Base-by-base conservation (phyloP, 2,888 invertebrate genomes). In the Hermaeophaga mercurialis region DNA sequence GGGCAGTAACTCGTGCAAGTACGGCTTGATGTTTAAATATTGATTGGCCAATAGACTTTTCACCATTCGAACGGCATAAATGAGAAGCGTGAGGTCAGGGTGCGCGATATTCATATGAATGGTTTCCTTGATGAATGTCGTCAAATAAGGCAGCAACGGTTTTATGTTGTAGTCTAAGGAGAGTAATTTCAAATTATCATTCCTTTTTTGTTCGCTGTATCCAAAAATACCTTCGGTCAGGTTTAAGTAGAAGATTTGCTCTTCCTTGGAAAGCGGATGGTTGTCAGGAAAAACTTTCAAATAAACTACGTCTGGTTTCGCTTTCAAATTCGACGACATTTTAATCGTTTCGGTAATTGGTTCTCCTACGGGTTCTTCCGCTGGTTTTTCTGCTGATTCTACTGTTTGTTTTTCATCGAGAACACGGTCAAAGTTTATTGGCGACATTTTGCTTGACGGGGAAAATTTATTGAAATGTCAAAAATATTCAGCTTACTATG, bases 171-270 rank as follows among this genome's bases (percentile, higher is more conserved):
- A 71, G 54, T 71, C 70, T 6, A 44, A 46, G 6, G 68, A 48
- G 2, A 72, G 38, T 7, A 64, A 43, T 55, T 67, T 67, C 7
- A 73, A 49, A 28, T 64, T 62, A 36, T 69, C 69, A 44, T 68
- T 71, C 54, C 73, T 63, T 24, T 67, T 49, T 62, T 70, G 70
- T 55, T 73, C 72, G 34, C 66, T 71, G 36, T 66, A 72, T n/a
- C 72, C 70, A 50, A 70, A 73, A 26, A 72, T 61, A 12, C 64
- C 69, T 62, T 71, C 72, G 1, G 72, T 73, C 28, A 73, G 58
- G 48, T 64, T 68, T 11, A 70, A 49, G 45, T 68, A 73, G 47
- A 70, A 70, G 14, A 59, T 59, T 59, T 73, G 73, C 58, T 72
- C 68, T 63, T 73, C 72, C 4, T 58, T 57, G 8, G 72, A 69